phyloP scores from a whole-genome alignment of 1,140 invertebrate genomes.

The Coelopa frigida region DNA sequence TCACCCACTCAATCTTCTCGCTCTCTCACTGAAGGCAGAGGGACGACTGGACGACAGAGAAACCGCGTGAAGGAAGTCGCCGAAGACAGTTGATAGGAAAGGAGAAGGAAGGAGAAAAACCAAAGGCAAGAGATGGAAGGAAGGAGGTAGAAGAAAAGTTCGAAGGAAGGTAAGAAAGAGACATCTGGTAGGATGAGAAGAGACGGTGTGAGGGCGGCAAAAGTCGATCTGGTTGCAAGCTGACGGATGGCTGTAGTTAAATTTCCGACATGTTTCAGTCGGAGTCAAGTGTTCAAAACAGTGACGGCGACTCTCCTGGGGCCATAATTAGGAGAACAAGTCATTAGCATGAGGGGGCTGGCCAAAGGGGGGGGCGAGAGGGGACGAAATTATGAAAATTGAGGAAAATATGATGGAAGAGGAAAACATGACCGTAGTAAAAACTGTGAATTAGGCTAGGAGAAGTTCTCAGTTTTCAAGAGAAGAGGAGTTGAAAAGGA shows the following conservation, averaged over 20 bases:
- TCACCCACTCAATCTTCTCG: too few species aligned
- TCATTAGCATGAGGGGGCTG: too few species aligned
- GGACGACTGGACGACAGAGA: neutral
- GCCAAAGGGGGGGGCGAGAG: neutral
- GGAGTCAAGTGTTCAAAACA: too few species aligned
- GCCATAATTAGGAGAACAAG: too few species aligned
- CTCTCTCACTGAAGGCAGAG: neutral
- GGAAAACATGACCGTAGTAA: too few species aligned
- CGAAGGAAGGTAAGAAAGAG: neutral
- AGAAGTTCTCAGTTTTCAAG: too few species aligned
- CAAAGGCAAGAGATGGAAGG: neutral
- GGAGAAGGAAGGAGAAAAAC: neutral
- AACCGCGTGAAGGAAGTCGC: neutral
- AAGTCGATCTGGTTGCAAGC: too few species aligned
- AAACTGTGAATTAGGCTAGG: too few species aligned
- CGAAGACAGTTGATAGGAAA: neutral
- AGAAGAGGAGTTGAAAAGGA: too few species aligned
- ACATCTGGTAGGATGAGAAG: neutral
- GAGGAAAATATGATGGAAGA: neutral
- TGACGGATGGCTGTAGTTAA: too few species aligned
- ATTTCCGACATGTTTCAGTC: too few species aligned
- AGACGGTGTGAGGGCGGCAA: neutral
- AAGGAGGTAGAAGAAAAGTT: neutral
- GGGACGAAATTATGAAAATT: neutral
- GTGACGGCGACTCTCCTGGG: too few species aligned